phyloP scores from a whole-genome alignment of 2,113 vertebrate species.

The Colistium nudipinnis region DNA sequence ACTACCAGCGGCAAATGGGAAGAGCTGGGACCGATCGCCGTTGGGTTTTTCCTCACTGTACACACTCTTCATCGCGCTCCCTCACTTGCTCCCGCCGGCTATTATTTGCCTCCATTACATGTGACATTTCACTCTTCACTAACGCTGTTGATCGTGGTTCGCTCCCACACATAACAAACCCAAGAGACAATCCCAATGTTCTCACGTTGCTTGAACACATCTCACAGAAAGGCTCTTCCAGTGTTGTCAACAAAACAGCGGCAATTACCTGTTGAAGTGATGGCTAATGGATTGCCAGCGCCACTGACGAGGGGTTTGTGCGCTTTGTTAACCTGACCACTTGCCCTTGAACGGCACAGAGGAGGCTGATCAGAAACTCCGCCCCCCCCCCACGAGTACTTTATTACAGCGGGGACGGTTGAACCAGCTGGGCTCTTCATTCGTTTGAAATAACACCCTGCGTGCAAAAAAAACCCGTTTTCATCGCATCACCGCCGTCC shows the following conservation, averaged over 20 bases:
- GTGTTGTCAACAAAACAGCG: neutral
- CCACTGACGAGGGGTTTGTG: constrained; percentile 5
- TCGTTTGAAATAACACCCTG: constrained; percentile 59
- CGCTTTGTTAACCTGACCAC: constrained; percentile 25
- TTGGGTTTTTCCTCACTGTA: constrained; percentile 29
- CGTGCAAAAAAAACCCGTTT: constrained; percentile 48
- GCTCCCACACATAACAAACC: neutral
- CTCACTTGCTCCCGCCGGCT: constrained; percentile 10
- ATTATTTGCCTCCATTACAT: neutral
- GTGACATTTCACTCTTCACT: neutral
- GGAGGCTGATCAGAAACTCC: constrained; percentile 40
- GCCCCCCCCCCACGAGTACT: constrained; percentile 31
- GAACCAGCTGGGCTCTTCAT: constrained; percentile 65
- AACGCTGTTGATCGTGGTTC: neutral
- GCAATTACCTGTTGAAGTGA: constrained; percentile 1
- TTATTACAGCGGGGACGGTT: constrained; percentile 56
- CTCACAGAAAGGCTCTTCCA: neutral
- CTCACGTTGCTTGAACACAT: too few relatives aligned
- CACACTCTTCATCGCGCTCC: constrained; percentile 18
- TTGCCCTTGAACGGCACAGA: constrained; percentile 32
- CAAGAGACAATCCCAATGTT: constrained; percentile 1
- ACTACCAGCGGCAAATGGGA: constrained; percentile 44
- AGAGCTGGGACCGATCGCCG: constrained; percentile 52
- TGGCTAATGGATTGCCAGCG: constrained; percentile 17
- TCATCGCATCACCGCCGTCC: constrained; percentile 28